Evolutionary conservation across 2,888 invertebrate genomes (phyloP).

Genomic region (Monoplex corrugatus): DNA sequence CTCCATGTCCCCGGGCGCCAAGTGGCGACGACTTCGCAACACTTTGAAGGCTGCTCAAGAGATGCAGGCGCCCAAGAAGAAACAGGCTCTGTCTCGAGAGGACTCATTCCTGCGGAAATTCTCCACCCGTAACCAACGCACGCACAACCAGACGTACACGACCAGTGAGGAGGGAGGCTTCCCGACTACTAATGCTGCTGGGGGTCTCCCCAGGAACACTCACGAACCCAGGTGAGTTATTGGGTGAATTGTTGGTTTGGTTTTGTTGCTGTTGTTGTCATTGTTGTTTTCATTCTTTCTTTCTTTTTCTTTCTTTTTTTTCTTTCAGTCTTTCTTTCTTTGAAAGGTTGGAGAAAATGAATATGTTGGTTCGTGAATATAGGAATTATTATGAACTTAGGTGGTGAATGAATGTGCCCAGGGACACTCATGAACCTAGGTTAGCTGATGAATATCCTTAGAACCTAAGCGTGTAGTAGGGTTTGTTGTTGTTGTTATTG

Average conservation of each 20-base stretch:
- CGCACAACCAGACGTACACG: background rate
- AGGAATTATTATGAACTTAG: too few species aligned
- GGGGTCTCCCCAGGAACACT: background rate
- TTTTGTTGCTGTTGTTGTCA: background rate
- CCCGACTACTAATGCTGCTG: background rate
- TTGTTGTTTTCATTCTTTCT: background rate
- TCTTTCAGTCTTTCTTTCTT: background rate
- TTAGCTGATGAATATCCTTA: too few species aligned
- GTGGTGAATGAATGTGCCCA: too few species aligned
- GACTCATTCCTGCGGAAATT: slow-evolving; percentile 92
- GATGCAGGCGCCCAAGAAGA: slow-evolving; percentile 67
- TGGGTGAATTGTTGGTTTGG: background rate
- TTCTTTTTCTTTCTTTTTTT: background rate
- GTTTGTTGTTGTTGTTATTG: background rate
- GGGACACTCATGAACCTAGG: too few species aligned
- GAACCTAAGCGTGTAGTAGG: too few species aligned
- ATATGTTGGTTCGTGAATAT: too few species aligned
- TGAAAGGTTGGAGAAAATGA: too few species aligned
- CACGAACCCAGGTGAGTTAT: slow-evolving; percentile 37
- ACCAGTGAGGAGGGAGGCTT: background rate
- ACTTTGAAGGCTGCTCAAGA: slow-evolving; percentile 83
- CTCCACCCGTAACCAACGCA: slow-evolving; percentile 89
- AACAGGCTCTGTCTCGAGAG: slow-evolving; percentile 69
- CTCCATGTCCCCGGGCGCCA: slow-evolving; percentile 56
- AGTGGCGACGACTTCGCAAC: slow-evolving; percentile 96